Evolutionary conservation across 1,140 invertebrate species (phyloP), one percentile per base, ranked within the genome.

Genomic region (Aphis gossypii): DNA sequence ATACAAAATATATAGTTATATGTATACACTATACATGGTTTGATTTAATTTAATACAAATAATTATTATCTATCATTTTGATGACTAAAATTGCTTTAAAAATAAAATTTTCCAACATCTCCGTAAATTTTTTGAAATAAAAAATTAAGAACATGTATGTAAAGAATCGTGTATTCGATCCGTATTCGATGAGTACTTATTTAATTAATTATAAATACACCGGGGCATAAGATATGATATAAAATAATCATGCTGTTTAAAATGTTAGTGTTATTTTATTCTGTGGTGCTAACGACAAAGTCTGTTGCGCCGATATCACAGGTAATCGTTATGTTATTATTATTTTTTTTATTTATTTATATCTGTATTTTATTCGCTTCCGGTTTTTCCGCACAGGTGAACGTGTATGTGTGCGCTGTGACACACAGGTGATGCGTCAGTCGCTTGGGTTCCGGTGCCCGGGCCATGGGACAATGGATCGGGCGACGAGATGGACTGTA

Each of bases 401-500:
- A 94, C 96, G 96, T 54, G 97, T 98, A 0, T 97, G 97, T 94
- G 97, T 97, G 2, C 96, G 96, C 90, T 98, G 98, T 95, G 97
- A 98, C 95, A 96, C 96, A 6, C 97, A 97, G 94, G 97, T 97
- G 0, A 96, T 97, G 48, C 96, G 97, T 68, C 96, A 97, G 60
- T 95, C 96, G 92, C 95, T 97, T 30, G 97, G 97, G 94, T 98
- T 97, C 96, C 96, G 97, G 94, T 98, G 97, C 95, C 96, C 97
- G 87, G 97, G 97, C 7, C 97, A 98, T 95, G 96, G 96, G 46
- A 97, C 97, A 2, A 96, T 97, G 48, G 96, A 97, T 41, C 96
- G 97, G 94, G 96, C 96, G 93, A 98, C 97, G 35, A 96, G 97
- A 68, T 98, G 97, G 96, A 97, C 97, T 91, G 97, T 97, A 68